Conservation (phyloP, 1,140 invertebrate species). For the Drosophila navojoa region DNA sequence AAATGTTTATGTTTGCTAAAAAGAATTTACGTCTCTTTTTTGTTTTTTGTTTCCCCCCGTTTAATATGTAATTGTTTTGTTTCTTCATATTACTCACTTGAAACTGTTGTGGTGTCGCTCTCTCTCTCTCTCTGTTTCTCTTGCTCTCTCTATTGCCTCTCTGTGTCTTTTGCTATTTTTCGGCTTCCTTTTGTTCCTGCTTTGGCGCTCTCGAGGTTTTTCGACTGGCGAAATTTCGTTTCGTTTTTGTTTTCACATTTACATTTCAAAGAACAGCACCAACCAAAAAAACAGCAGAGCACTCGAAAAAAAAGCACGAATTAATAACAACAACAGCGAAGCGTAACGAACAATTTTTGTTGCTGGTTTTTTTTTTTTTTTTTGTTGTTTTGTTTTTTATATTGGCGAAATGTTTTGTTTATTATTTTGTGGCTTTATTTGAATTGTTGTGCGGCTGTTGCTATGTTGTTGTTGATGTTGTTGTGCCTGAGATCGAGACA, state of each 20-base stretch:
- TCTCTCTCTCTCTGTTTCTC: background rate
- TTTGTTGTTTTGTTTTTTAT: constrained; percentile 12
- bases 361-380: too few relatives aligned
- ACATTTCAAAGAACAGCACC: constrained; percentile 23
- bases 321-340: constrained; percentile 29
- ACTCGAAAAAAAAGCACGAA: constrained; percentile 18
- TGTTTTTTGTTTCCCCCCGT: too few relatives aligned
- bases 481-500: constrained; percentile 27
- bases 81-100: constrained; percentile 31
- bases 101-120: constrained; percentile 1
- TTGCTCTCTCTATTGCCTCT: background rate
- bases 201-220: constrained; percentile 15
- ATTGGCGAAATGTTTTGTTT: constrained; percentile 26
- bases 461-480: constrained; percentile 5
- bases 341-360: constrained; percentile 28
- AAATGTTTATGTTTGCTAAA: constrained; percentile 33
- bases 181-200: constrained; percentile 17
- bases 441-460: background rate
- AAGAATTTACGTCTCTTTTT: constrained; percentile 1
- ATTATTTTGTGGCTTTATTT: constrained; percentile 37
- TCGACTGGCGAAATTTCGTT: constrained; percentile 38
- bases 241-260: constrained; percentile 35
- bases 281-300: constrained; percentile 13
- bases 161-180: background rate
- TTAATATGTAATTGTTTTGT: background rate